phyloP scores from a whole-genome alignment of 1,140 invertebrate genomes.

The Calosoma granatense region DNA sequence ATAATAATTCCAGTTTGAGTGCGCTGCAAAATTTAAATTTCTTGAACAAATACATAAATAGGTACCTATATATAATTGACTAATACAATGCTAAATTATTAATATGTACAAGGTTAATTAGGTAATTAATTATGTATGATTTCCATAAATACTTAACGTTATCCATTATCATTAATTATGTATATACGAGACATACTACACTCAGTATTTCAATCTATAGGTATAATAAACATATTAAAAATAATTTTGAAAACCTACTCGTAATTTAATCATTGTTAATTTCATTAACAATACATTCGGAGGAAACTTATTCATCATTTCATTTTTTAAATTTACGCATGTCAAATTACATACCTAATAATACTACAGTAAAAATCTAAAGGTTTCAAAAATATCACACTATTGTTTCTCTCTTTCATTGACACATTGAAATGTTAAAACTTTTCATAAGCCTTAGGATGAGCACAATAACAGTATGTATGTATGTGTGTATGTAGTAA shows the following conservation, averaged over 20 bases:
- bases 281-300: background rate
- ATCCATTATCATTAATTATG: background rate
- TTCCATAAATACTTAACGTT: background rate
- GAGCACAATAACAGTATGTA: constrained; percentile 7
- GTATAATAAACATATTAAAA: too few relatives aligned
- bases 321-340: background rate
- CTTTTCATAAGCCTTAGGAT: constrained; percentile 8
- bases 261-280: constrained; percentile 1
- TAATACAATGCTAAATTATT: constrained; percentile 7
- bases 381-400: constrained; percentile 8
- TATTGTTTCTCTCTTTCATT: constrained; percentile 1
- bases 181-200: background rate
- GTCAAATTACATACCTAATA: background rate
- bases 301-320: background rate
- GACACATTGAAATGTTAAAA: constrained; percentile 5
- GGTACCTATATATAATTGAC: constrained; percentile 4
- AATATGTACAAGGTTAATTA: background rate
- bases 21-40: constrained; percentile 7
- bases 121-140: too few relatives aligned
- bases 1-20: constrained; percentile 6
- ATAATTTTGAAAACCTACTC: constrained; percentile 1
- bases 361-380: constrained; percentile 7
- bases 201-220: too few relatives aligned
- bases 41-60: constrained; percentile 5
- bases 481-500: too few relatives aligned